These are phyloP conservation scores for Eueides isabella DNA, from an alignment of 1,140 invertebrate genomes.

Conservation along the genomic window DNA sequence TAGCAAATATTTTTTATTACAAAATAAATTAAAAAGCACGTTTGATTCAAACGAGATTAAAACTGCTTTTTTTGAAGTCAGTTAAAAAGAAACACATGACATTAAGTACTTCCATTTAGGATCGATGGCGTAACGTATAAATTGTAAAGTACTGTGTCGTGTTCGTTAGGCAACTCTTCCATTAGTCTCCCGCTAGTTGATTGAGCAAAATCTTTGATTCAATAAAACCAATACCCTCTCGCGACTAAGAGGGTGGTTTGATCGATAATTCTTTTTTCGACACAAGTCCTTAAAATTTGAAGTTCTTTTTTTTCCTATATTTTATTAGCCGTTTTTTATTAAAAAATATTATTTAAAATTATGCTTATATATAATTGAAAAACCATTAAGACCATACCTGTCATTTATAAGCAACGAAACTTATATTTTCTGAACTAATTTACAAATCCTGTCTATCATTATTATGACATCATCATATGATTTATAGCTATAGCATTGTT, in stretches of 20 bases:
- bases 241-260: background rate
- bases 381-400: no score
- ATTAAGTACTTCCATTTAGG: conserved; percentile 7
- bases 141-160: conserved; percentile 20
- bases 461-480: no score
- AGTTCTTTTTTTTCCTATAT: background rate
- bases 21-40: no score
- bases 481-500: no score
- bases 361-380: no score
- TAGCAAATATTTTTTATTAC: background rate
- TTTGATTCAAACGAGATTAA: no score
- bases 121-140: conserved; percentile 5
- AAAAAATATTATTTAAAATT: background rate
- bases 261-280: conserved; percentile 25
- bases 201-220: conserved; percentile 26
- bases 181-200: conserved; percentile 32
- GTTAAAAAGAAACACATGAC: background rate
- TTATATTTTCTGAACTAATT: no score
- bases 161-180: conserved; percentile 34
- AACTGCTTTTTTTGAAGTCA: no score
- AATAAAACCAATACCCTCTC: conserved; percentile 19
- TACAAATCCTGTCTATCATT: no score
- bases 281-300: background rate
- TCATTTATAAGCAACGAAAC: no score
- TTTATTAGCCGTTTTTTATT: background rate